Conservation (phyloP, 1,140 invertebrate genomes). For the Leptinotarsa undecemlineata region DNA sequence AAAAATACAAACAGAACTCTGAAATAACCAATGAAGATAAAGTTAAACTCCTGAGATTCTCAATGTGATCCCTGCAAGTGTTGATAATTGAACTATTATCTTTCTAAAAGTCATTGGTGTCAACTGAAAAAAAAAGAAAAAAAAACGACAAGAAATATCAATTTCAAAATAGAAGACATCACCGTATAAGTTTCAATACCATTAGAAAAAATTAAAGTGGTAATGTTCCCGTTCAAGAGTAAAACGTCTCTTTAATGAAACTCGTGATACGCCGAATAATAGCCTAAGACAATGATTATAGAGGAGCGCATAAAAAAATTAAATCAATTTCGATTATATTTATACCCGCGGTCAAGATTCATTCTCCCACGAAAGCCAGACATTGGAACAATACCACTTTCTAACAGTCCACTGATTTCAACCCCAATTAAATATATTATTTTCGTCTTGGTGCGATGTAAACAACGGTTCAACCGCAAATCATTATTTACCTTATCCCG, state of each 20-base stretch:
- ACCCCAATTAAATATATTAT: conserved; percentile 8
- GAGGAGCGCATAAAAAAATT: not conserved
- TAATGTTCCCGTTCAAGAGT: no score
- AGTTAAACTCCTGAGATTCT: no score
- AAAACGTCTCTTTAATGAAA: no score
- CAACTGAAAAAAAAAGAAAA: no score
- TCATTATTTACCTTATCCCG: conserved; percentile 8
- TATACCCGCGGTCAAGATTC: not conserved
- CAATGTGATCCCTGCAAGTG: no score
- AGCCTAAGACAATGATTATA: not conserved
- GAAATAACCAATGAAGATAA: no score
- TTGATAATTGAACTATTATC: not conserved
- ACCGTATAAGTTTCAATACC: not conserved
- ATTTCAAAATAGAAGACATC: not conserved
- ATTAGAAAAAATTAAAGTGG: no score
- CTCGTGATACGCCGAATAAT: no score
- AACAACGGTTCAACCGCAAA: conserved; percentile 5
- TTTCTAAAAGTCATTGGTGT: not conserved
- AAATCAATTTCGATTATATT: not conserved
- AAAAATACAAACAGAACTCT: no score
- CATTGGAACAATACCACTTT: not conserved
- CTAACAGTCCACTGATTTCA: conserved; percentile 1
- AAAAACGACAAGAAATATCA: no score
- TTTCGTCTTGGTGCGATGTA: conserved; percentile 4
- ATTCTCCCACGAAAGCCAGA: conserved; percentile 2